Conservation (phyloP, 2,797 vertebrate species). For the Sarcophilus harrisii region DNA sequence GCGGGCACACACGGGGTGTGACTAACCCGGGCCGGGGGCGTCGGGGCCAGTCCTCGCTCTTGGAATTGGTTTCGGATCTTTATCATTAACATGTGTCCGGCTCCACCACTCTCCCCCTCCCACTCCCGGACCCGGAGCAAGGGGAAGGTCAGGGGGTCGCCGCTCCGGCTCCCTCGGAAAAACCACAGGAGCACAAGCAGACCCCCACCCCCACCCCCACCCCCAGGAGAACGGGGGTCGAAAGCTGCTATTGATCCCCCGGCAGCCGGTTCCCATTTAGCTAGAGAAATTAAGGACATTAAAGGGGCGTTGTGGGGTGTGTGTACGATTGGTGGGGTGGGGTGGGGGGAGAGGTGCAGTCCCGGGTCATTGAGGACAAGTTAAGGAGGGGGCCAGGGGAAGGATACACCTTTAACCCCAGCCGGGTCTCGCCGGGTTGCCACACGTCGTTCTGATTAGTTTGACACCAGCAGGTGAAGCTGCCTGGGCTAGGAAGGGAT, state of each 20-base stretch:
- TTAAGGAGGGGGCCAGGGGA: constrained; percentile 63
- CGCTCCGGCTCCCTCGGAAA: constrained; percentile 70
- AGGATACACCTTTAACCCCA: constrained; percentile 83
- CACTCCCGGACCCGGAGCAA: constrained; percentile 81
- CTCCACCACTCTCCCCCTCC: constrained; percentile 65
- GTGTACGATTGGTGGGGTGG: constrained; percentile 58
- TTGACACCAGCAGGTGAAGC: constrained; percentile 83
- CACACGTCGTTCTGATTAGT: constrained; percentile 77
- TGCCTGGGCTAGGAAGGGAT: constrained; percentile 30
- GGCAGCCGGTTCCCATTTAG: constrained; percentile 90
- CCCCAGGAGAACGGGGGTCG: not conserved
- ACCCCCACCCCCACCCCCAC: not conserved
- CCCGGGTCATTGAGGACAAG: constrained; percentile 81
- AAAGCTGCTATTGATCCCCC: constrained; percentile 80
- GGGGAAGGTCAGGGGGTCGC: constrained; percentile 88
- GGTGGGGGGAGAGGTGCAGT: constrained; percentile 76
- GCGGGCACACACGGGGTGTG: constrained; percentile 86
- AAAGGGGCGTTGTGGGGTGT: constrained; percentile 70
- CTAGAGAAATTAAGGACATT: constrained; percentile 81
- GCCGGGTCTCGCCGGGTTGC: constrained; percentile 62
- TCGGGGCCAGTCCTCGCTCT: constrained; percentile 81
- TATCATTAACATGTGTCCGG: constrained; percentile 96
- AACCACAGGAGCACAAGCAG: not conserved
- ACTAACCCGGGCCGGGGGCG: constrained; percentile 89
- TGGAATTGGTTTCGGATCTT: constrained; percentile 86